Evolutionary conservation across 2,797 vertebrate genomes (phyloP), one percentile per base, ranked within the genome.

Genomic region (Falco columbarius): DNA sequence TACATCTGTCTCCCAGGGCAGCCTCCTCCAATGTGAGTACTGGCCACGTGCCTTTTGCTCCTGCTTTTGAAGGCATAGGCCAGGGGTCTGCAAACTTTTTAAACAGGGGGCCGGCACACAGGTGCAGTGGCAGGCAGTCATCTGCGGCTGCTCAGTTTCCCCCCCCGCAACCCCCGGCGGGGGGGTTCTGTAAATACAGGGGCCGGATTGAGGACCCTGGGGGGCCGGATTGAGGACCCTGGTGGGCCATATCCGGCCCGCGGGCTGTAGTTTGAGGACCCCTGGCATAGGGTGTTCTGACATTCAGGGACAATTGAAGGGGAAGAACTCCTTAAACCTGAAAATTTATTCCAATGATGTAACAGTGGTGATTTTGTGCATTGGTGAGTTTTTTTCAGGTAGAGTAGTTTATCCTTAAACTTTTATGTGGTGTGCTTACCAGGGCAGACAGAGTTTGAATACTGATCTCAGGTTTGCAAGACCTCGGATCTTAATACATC

Each of bases 1-100:
- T 77, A 27, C 98, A 99, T 76, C 97, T 99, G 56, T 99, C 99
- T n/a, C 98, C 98, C 7, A 98, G 98, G 66, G 97, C 89, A 62
- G 98, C 98, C 71, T 96, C 96, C 77, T 96, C 95, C 29, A 97
- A 90, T 66, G 99, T 99, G 95, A 99, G 99, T 98, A 66, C 62
- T 54, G 62, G 32, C 65, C 29, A 21, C 0, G 0, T 47, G 38
- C 49, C n/a, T 70, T 79, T 72, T 91, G 58, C 30, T 16, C 7
- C 16, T 42, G 34, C 24, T 86, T 19, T 59, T 70, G 56, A 72
- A 65, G 27, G 19, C 10, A 1, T 29, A 24, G 52, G 26, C 36
- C 36, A 38, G 36, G 36, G 36, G 10, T 38, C 36, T 38, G 36
- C 36, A 38, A 38, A 38, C 36, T 38, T 38, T 38, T 38, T 38